Evolutionary conservation across 2,888 invertebrate genomes (phyloP).

Genomic region (Crematogaster levior): DNA sequence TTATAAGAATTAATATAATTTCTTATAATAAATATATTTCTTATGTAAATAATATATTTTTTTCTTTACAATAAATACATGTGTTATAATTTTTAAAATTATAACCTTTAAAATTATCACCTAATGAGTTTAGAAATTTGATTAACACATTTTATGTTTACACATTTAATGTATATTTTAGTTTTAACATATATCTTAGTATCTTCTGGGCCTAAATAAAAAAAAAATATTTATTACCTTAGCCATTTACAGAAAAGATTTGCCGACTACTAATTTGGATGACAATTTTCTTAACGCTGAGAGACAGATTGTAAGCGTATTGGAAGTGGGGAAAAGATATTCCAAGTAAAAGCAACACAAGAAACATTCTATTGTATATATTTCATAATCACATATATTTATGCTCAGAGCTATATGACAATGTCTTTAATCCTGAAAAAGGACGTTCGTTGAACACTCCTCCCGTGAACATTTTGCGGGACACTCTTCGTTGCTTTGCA

Average conservation of each 20-base stretch:
- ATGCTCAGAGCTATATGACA: conserved; percentile 8
- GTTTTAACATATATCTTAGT: too few species aligned
- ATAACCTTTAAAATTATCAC: too few species aligned
- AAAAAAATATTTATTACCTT: neutral
- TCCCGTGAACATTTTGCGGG: neutral
- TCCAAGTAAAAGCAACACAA: conserved; percentile 10
- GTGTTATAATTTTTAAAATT: too few species aligned
- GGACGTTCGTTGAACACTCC: neutral
- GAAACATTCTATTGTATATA: neutral
- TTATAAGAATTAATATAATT: too few species aligned
- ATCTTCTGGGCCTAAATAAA: neutral
- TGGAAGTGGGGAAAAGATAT: neutral
- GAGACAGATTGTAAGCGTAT: neutral
- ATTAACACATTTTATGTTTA: too few species aligned
- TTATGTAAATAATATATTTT: too few species aligned
- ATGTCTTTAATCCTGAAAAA: neutral
- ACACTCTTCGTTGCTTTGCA: neutral
- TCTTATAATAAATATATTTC: too few species aligned
- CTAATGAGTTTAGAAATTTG: too few species aligned
- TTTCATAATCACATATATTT: conserved; percentile 17
- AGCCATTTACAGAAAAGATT: neutral
- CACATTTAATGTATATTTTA: too few species aligned
- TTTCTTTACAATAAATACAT: too few species aligned
- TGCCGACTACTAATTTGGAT: neutral
- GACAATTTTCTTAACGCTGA: neutral